These are phyloP conservation scores for Euphydryas editha DNA, from an alignment of 2,888 invertebrate species.

Conservation along the genomic window DNA sequence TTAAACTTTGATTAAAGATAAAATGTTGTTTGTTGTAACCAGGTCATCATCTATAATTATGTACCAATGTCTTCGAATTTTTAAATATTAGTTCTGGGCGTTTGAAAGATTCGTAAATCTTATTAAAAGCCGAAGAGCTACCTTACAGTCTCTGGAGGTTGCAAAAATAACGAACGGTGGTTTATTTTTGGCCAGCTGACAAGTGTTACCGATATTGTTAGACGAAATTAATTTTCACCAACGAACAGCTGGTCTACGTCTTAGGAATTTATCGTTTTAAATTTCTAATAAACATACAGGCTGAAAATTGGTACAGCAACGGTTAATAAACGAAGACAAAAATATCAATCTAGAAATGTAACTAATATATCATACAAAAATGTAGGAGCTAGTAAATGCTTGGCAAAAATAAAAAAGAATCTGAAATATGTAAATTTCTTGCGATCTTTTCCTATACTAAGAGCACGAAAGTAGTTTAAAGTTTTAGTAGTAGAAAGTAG, in stretches of 20 bases:
- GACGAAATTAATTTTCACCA: constrained; percentile 61
- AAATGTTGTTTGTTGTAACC: constrained; percentile 17
- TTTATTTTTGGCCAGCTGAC: constrained; percentile 68
- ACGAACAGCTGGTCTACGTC: constrained; percentile 40
- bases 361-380: no score
- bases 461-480: no score
- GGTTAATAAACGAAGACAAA: no score
- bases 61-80: constrained; percentile 15
- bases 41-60: constrained; percentile 18
- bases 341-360: no score
- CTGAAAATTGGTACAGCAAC: neutral
- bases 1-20: neutral
- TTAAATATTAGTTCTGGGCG: constrained; percentile 24
- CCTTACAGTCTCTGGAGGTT: constrained; percentile 28
- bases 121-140: constrained; percentile 24
- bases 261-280: constrained; percentile 24
- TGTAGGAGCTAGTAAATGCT: no score
- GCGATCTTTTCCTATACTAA: no score
- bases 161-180: constrained; percentile 35
- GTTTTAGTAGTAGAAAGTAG: no score
- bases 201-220: constrained; percentile 64
- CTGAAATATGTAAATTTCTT: no score
- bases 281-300: neutral
- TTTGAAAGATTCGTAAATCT: constrained; percentile 20
- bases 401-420: no score